Evolutionary conservation across 1,140 invertebrate genomes (phyloP).

Genomic region (Eueides isabella): DNA sequence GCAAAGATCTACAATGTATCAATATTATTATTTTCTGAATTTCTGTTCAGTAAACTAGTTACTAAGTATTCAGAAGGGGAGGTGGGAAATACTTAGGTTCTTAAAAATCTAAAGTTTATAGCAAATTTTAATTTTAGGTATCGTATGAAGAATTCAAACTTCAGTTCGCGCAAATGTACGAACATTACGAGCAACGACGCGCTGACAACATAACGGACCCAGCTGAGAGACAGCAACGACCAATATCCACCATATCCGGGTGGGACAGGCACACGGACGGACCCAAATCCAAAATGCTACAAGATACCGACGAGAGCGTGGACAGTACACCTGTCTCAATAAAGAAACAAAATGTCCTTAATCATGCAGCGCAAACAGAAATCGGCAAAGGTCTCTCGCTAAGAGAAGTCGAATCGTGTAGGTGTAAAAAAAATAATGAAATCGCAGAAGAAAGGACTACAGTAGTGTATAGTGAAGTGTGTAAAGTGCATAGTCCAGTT

Average conservation of each 20-base stretch:
- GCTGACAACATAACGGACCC: slow-evolving; percentile 97
- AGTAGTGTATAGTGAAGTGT: slow-evolving; percentile 79
- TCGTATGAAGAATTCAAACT: slow-evolving; percentile 98
- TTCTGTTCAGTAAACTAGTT: too few relatives aligned
- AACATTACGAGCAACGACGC: slow-evolving; percentile 96
- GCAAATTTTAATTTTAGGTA: slow-evolving; percentile 82
- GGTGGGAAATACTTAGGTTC: not conserved
- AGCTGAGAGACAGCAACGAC: slow-evolving; percentile 93
- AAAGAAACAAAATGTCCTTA: slow-evolving; percentile 69
- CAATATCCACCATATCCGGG: slow-evolving; percentile 97
- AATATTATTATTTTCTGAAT: too few relatives aligned
- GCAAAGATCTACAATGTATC: too few relatives aligned
- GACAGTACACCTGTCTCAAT: slow-evolving; percentile 63
- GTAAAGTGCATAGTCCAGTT: slow-evolving; percentile 77
- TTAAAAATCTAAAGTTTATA: not conserved
- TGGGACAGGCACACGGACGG: slow-evolving; percentile 88
- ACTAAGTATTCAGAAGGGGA: too few relatives aligned
- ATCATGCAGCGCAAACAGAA: slow-evolving; percentile 82
- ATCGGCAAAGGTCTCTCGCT: slow-evolving; percentile 77
- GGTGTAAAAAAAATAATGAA: slow-evolving; percentile 56
- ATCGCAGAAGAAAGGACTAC: slow-evolving; percentile 69
- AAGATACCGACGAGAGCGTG: slow-evolving; percentile 66
- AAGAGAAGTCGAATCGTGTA: slow-evolving; percentile 73
- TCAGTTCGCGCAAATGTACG: slow-evolving; percentile 98
- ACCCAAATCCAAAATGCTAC: slow-evolving; percentile 74